Evolutionary conservation across 1,140 invertebrate species (phyloP).

Genomic region (Halesus radiatus): DNA sequence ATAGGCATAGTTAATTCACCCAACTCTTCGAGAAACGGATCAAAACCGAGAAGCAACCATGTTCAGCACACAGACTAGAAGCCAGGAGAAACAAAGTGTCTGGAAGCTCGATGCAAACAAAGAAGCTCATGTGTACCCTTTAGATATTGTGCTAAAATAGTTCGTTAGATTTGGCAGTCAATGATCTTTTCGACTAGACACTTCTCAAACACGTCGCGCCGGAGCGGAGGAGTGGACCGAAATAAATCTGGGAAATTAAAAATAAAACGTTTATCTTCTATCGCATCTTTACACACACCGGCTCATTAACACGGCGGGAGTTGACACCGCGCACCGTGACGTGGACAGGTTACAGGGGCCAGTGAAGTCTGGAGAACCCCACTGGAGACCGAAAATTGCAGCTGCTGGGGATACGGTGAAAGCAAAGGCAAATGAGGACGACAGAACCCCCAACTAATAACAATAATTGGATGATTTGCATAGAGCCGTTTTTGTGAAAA

Average conservation of each 20-base stretch:
- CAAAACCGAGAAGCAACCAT: no score
- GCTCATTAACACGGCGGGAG: constrained; percentile 14
- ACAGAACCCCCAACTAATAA: no score
- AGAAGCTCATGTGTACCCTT: constrained; percentile 17
- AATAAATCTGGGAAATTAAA: constrained; percentile 31
- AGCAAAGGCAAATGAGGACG: no score
- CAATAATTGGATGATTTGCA: no score
- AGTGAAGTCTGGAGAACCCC: no score
- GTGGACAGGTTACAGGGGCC: neutral
- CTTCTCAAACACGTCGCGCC: constrained; percentile 14
- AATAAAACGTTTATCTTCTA: constrained; percentile 34
- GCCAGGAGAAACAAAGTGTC: neutral
- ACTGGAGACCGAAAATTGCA: no score
- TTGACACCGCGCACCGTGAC: neutral
- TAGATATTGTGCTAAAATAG: constrained; percentile 35
- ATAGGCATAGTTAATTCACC: no score
- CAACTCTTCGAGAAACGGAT: no score
- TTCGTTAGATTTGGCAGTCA: constrained; percentile 34
- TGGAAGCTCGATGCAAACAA: constrained; percentile 7
- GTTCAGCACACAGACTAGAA: no score
- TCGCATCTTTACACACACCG: constrained; percentile 4
- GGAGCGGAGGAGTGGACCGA: constrained; percentile 19
- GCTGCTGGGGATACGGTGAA: no score
- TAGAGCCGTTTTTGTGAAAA: no score
- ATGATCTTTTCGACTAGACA: constrained; percentile 36